Evolutionary conservation across 1,140 invertebrate species (phyloP).

Genomic region (Kradibia gibbosae): DNA sequence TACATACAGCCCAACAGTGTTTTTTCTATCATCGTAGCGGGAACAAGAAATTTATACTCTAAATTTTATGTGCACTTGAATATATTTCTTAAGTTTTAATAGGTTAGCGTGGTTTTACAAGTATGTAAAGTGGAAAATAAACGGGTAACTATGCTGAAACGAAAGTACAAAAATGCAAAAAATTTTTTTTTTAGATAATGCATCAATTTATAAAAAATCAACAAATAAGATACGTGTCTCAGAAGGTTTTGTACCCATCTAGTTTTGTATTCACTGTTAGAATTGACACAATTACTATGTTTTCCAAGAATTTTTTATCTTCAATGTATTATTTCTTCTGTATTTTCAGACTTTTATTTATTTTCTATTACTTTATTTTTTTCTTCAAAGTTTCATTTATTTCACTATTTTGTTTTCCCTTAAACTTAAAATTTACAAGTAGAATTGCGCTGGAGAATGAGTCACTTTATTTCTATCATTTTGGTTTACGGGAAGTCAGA

Average conservation of each 20-base stretch:
- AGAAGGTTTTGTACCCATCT: slow-evolving; percentile 1
- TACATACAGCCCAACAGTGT: neutral
- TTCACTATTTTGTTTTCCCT: slow-evolving; percentile 15
- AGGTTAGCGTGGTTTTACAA: neutral
- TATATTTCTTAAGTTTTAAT: slow-evolving; percentile 23
- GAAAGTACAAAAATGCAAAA: neutral
- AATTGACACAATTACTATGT: neutral
- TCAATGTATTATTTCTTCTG: neutral
- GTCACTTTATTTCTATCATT: slow-evolving; percentile 11
- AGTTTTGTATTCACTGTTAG: slow-evolving; percentile 18
- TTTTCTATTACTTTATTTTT: neutral
- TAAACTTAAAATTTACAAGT: slow-evolving; percentile 11
- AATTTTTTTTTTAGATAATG: neutral
- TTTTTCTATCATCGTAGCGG: neutral
- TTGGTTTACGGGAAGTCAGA: neutral
- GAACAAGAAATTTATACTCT: neutral
- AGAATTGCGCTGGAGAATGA: slow-evolving; percentile 10
- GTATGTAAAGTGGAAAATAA: slow-evolving; percentile 11
- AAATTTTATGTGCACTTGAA: neutral
- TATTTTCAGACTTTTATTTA: neutral
- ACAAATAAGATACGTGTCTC: neutral
- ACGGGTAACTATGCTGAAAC: neutral
- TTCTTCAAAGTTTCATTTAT: neutral
- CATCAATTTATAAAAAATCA: neutral
- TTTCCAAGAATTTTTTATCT: neutral